Evolutionary conservation across 2,888 invertebrate species (phyloP), one percentile per base, ranked within the genome.

Genomic region (Caenorhabditis sp.): DNA sequence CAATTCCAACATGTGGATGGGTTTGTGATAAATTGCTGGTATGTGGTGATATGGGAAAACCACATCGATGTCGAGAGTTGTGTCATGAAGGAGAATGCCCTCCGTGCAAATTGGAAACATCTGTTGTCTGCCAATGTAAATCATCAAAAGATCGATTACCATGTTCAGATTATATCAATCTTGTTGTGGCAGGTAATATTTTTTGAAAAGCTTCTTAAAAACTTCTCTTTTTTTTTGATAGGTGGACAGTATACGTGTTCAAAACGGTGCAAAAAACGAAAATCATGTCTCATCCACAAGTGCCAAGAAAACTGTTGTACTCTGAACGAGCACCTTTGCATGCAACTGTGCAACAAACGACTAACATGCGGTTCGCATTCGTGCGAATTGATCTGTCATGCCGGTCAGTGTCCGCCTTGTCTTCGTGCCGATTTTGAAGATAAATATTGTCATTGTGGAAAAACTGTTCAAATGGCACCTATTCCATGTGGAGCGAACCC

Each of bases 251-350:
- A 76, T 49, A 69, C 79, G 31, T 97, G 97, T 88, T 93, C 94
- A 87, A 94, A 93, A 86, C 93, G 93, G 82, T 97, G 97, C 88
- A 93, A 92, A 63, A 95, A 95, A 75, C 89, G 89, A 79, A 87
- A 88, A 69, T 76, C 82, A 2, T 90, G 90, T 83, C 89, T 89
- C 2, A 83, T 88, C 26, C 95, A 95, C 89, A 94, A 94, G 83
- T 97, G 97, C 89, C 93, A 93, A 84, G 92, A 93, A 79, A 90
- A 91, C 54, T 97, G 97, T 89, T 97, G 97, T 89, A 93, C 93
- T 81, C 93, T 93, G 71, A 89, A 91, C 17, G 93, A 94, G 70
- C 97, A 97, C 88, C 91, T 92, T 77, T 97, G 97, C 89, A 27
- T 72, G 26, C 69, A 83, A 74, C 57, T 92, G 59, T 95, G 95